These are phyloP conservation scores for Diabrotica undecimpunctata DNA, from an alignment of 1,140 invertebrate genomes.

Conservation along the genomic window DNA sequence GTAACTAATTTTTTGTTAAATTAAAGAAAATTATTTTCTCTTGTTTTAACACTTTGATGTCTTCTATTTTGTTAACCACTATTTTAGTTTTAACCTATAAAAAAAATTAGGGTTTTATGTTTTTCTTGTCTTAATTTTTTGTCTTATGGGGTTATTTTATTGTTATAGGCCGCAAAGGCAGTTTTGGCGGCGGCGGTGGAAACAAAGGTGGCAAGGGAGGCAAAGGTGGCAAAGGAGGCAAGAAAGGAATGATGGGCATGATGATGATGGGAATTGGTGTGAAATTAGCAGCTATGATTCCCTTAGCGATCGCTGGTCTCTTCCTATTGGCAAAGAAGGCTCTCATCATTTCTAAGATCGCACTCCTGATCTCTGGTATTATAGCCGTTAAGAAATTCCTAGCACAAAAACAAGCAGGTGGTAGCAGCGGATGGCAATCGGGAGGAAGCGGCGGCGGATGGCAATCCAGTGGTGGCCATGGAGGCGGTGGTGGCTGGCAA, in stretches of 20 bases:
- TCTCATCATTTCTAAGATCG: conserved; percentile 71
- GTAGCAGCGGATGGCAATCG: conserved; percentile 41
- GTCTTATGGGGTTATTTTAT: neutral
- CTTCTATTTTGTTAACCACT: too few species aligned
- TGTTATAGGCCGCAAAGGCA: neutral
- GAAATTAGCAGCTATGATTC: conserved; percentile 71
- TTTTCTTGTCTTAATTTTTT: neutral
- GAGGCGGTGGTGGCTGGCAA: conserved; percentile 53
- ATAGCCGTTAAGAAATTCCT: conserved; percentile 73
- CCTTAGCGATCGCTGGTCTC: conserved; percentile 66
- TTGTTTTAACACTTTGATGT: too few species aligned
- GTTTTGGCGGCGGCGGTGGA: conserved; percentile 50
- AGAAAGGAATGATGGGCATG: conserved; percentile 80
- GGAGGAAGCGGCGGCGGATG: conserved; percentile 40
- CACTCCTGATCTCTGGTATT: conserved; percentile 68
- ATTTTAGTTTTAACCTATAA: too few species aligned
- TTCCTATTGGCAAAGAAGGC: conserved; percentile 73
- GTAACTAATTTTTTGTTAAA: conserved; percentile 44
- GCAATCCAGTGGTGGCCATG: conserved; percentile 47
- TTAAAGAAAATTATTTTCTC: too few species aligned
- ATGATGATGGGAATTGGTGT: conserved; percentile 76
- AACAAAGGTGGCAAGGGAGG: conserved; percentile 18
- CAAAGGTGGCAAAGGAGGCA: conserved; percentile 48
- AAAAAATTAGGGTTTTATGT: neutral
- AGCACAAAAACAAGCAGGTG: conserved; percentile 58